phyloP scores from a whole-genome alignment of 2,113 vertebrate species.

The Seriola dumerili region DNA sequence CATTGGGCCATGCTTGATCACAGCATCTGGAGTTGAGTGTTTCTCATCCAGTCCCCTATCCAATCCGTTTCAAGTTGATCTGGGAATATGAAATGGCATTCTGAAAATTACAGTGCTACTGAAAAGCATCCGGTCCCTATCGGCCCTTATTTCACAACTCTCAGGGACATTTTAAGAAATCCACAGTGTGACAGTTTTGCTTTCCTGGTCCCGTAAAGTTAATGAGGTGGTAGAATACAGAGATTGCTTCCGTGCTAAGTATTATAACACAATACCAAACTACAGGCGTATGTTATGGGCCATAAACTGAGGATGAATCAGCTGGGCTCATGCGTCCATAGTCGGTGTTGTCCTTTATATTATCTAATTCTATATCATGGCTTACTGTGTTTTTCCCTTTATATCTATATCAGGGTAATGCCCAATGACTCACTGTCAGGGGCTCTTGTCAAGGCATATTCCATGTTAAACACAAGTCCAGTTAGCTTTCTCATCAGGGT shows the following conservation, averaged over 20 bases:
- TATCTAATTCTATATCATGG: neutral
- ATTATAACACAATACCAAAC: neutral
- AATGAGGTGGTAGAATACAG: neutral
- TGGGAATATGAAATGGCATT: neutral
- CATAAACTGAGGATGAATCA: neutral
- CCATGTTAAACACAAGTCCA: neutral
- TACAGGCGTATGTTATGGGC: neutral
- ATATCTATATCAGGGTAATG: neutral
- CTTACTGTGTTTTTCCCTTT: slow-evolving; percentile 1
- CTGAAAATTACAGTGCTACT: slow-evolving; percentile 5
- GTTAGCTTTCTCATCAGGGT: neutral
- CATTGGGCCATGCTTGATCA: neutral
- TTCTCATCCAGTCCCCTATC: neutral
- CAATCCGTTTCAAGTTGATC: neutral
- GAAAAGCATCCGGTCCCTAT: neutral
- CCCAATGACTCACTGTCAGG: neutral
- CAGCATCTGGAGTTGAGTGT: neutral
- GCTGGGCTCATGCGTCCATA: too few relatives aligned
- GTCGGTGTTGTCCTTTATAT: too few relatives aligned
- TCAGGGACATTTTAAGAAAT: neutral
- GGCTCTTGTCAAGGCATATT: neutral
- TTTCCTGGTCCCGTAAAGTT: too few relatives aligned
- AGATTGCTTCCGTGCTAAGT: neutral
- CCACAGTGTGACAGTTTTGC: neutral
- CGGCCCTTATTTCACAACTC: neutral